A percentile compares a stretch with the other conserved stretches of the same genome.
These are phyloP conservation scores for Drosophila pseudotalamancana DNA, from an alignment of 2,888 invertebrate species.

Conservation along the genomic window DNA sequence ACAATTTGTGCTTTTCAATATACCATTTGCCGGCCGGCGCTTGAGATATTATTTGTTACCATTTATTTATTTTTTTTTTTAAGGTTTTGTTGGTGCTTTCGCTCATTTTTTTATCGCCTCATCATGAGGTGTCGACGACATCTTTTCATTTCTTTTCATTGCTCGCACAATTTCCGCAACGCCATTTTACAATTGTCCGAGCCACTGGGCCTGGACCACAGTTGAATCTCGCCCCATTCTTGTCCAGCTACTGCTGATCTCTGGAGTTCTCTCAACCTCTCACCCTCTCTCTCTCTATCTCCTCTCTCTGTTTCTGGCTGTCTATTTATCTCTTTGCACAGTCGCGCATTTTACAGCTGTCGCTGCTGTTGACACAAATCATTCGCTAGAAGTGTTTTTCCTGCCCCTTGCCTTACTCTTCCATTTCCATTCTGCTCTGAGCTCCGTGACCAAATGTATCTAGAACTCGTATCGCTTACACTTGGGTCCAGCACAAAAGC, in stretches of 20 bases:
- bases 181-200: conserved; percentile 72
- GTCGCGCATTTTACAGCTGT: conserved; percentile 47
- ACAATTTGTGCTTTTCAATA: conserved; percentile 65
- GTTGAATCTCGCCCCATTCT: conserved; percentile 28
- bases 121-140: conserved; percentile 36
- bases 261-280: conserved; percentile 13
- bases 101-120: conserved; percentile 44
- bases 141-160: conserved; percentile 59
- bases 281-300: not conserved
- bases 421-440: conserved; percentile 25
- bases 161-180: conserved; percentile 73
- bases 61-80: conserved; percentile 18
- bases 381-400: conserved; percentile 63
- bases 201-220: conserved; percentile 27
- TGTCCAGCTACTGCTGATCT: conserved; percentile 48
- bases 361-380: conserved; percentile 77
- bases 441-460: conserved; percentile 64
- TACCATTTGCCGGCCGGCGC: conserved; percentile 33
- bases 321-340: conserved; percentile 7
- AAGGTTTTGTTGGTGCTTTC: conserved; percentile 48
- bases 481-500: conserved; percentile 28
- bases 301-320: not conserved
- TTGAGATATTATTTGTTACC: conserved; percentile 22
- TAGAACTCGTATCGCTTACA: conserved; percentile 62
- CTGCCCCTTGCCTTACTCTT: conserved; percentile 27